Evolutionary conservation across 2,888 invertebrate genomes (phyloP), one percentile per base, ranked within the genome.

Genomic region (Sesia apiformis): DNA sequence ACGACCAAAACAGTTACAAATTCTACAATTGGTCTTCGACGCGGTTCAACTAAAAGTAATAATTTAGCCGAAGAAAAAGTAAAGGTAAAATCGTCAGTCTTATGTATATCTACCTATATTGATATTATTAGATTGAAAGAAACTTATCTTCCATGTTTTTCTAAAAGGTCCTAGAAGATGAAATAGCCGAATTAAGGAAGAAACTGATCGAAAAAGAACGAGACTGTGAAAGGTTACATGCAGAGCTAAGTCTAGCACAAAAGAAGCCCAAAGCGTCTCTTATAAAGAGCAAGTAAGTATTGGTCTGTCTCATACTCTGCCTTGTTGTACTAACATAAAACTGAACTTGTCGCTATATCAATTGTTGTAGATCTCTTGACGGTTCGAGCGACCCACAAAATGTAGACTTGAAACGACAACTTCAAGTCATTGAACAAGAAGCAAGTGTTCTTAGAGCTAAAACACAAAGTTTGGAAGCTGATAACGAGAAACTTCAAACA

Each of bases 121-220:
- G 23, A n/a, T 43, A 43, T 43, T n/a, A 23, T 23, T 23, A 2
- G 23, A 23, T 23, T 23, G 23, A 23, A 23, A 23, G 23, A 23
- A 23, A 23, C 23, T 23, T 23, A 23, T 23, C 23, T 1, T 23
- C 2, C 2, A 2, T 23, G 23, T 23, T 23, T 23, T 23, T 23
- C 23, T 23, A 23, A 23, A 23, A 94, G 91, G 89, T 91, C 5
- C 78, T 94, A 51, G 94, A 93, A 79, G 93, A 93, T 67, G 96
- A 96, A 81, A 91, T 94, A 55, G 92, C 91, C 54, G 94, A 94
- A 64, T 80, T 96, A 40, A 90, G 94, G 58, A 94, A 94, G 74
- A 94, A 94, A 70, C 77, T 96, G 1, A 93, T 94, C 55, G 96
- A 96, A 77, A 96, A 95, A 75, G 96, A 97, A 78, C 90, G 94